Evolutionary conservation across 1,140 invertebrate genomes (phyloP), one percentile per base, ranked within the genome.

Genomic region (Ostrea denselamellosa): DNA sequence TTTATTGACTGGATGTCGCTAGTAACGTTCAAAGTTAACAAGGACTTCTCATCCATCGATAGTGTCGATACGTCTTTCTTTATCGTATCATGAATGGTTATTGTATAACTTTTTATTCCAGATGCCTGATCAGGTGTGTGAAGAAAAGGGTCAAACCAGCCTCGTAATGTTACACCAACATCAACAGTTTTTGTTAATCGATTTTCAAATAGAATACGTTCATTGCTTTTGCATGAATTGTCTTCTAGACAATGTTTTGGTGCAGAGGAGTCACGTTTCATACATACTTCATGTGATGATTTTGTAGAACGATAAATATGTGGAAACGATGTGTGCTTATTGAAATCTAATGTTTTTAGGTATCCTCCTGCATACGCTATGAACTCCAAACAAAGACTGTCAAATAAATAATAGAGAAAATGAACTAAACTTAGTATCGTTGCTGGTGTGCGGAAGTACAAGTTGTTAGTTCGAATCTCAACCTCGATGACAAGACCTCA

Each of bases 121-220:
- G 87, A 87, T 5, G 87, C 58, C n/a, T 62, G 28, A 28, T 68
- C 62, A 51, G 62, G 17, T 1, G 19, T 25, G 8, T 9, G 1
- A 25, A 62, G 87, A 77, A n/a, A 58, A 17, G 87, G 87, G 53
- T 87, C 87, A 17, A 71, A n/a, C 87, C 87, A 87, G 10, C 87
- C 87, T 0, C 10, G 34, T 3, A 87, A 54, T 3, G 25, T 65
- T 51, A 87, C 77, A 19, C 22, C 51, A 8, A 87, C 44, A 10
- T 87, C 44, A 8, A 9, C 51, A 9, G 25, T 17, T 9, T 19
- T 65, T 10, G 58, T 82, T 10, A 87, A 28, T 22, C 86, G 52
- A 4, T 28, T 51, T 56, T 52, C 28, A 19, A 83, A n/a, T 2
- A 83, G 28, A 9, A 87, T 28, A 56, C 54, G 77, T 83, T 87